A percentile compares a stretch with the other conserved stretches of the same genome.
These are phyloP conservation scores for Gymnorhina tibicen DNA, from an alignment of 2,113 vertebrate genomes.

Conservation along the genomic window DNA sequence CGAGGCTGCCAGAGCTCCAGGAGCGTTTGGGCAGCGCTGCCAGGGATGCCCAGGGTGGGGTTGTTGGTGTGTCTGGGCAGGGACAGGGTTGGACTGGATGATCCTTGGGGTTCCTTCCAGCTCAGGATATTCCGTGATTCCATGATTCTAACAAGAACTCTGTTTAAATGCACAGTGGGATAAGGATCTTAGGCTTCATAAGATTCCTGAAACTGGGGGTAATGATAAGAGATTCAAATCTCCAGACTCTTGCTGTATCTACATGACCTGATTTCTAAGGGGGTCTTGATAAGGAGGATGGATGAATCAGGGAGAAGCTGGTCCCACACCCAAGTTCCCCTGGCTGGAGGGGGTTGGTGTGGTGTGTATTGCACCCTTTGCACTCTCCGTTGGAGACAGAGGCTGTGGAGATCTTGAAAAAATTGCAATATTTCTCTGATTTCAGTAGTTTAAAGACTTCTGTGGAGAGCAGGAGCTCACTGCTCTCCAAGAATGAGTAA, in stretches of 20 bases:
- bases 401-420: not conserved
- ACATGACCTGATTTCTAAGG: not conserved
- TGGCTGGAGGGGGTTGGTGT: not conserved
- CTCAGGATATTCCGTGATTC: not conserved
- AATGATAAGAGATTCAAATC: not conserved
- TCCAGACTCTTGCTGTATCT: not conserved
- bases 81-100: fast-evolving
- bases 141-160: not conserved
- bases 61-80: not conserved
- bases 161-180: not conserved
- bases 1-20: not conserved
- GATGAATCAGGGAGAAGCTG: not conserved
- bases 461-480: not conserved
- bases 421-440: not conserved
- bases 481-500: not conserved
- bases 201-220: not conserved
- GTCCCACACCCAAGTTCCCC: not conserved
- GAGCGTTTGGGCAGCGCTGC: not conserved
- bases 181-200: not conserved
- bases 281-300: not conserved
- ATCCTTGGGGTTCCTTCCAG: fast-evolving
- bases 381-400: not conserved
- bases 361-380: not conserved
- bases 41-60: not conserved
- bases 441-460: not conserved